These are phyloP conservation scores for Anorthoa munda DNA, from an alignment of 2,888 invertebrate genomes.

Conservation along the genomic window DNA sequence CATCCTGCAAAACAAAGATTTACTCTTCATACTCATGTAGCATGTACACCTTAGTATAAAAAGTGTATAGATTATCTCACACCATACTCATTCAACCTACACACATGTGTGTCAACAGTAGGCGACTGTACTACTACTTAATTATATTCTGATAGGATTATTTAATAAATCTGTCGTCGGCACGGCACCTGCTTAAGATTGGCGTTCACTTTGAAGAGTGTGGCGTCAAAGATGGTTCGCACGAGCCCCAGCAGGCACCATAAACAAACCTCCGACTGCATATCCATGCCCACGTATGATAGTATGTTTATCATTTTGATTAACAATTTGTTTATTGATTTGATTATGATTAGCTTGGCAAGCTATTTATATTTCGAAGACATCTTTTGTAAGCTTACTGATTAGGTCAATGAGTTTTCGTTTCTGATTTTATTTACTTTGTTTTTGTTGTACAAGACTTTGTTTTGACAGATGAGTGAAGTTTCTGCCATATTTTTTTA, in stretches of 20 bases:
- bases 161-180: slow-evolving; percentile 62
- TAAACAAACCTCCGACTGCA: slow-evolving; percentile 89
- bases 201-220: slow-evolving; percentile 89
- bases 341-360: slow-evolving; percentile 43
- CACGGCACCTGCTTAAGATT: slow-evolving; percentile 88
- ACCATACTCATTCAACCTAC: slow-evolving; percentile 4
- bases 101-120: slow-evolving; percentile 28
- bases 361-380: slow-evolving; percentile 34
- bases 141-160: slow-evolving; percentile 46
- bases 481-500: slow-evolving; percentile 22
- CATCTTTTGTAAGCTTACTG: slow-evolving; percentile 44
- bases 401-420: slow-evolving; percentile 2
- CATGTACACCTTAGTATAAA: not conserved
- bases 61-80: slow-evolving; percentile 29
- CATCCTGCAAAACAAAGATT: not conserved
- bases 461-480: slow-evolving; percentile 34
- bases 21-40: slow-evolving; percentile 6
- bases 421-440: slow-evolving; percentile 31
- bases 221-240: slow-evolving; percentile 89
- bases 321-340: slow-evolving; percentile 29
- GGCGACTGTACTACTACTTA: slow-evolving; percentile 33
- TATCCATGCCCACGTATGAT: slow-evolving; percentile 86
- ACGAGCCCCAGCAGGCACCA: slow-evolving; percentile 89
- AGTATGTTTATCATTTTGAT: slow-evolving; percentile 82
- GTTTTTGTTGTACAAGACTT: slow-evolving; percentile 38